Evolutionary conservation across 2,797 vertebrate species (phyloP).

Genomic region (Phalanger gymnotis): DNA sequence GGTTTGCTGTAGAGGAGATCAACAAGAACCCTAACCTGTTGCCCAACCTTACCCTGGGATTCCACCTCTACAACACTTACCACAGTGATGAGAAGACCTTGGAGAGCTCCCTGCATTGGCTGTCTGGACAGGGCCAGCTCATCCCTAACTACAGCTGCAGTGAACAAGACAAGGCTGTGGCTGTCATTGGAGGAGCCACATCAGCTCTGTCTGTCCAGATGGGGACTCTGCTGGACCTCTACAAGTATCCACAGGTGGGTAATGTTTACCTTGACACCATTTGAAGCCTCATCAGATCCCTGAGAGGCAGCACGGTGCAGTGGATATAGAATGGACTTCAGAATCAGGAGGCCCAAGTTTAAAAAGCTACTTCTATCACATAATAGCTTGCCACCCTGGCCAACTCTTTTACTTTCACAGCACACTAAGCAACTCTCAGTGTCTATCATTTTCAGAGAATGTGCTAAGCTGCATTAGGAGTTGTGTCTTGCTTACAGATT

Average conservation of each 20-base stretch:
- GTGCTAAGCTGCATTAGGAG: background rate
- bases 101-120: background rate
- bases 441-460: background rate
- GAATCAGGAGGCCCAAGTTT: background rate
- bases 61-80: background rate
- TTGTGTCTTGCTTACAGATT: background rate
- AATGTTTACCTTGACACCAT: background rate
- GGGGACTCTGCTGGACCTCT: background rate
- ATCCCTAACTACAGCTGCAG: background rate
- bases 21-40: background rate
- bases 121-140: no score
- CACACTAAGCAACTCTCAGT: background rate
- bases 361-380: background rate
- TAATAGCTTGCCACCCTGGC: no score
- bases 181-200: background rate
- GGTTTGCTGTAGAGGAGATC: background rate
- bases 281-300: background rate
- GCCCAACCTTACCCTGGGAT: background rate
- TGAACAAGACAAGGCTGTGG: background rate
- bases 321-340: background rate
- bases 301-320: background rate
- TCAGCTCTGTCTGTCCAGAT: background rate
- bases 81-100: background rate
- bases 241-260: background rate
- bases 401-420: no score